Conservation (phyloP, 2,797 vertebrate genomes). For the Poeciliopsis paucimaculata region DNA sequence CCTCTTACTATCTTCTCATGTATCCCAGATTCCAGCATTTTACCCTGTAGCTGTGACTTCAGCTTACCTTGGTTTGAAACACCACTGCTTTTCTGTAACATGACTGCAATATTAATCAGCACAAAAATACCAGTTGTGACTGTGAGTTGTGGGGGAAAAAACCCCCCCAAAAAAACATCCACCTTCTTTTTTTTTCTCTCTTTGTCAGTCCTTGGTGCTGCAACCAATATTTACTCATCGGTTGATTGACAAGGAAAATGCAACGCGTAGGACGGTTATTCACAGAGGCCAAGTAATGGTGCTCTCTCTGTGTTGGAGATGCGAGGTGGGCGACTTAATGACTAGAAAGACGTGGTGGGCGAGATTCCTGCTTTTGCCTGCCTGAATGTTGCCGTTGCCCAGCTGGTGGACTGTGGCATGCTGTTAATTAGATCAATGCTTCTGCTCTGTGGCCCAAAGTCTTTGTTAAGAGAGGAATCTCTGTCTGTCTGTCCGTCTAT, state of each 20-base stretch:
- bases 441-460: conserved; percentile 48
- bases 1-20: conserved; percentile 44
- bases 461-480: conserved; percentile 33
- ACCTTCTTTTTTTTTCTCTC: conserved; percentile 44
- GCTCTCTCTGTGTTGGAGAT: conserved; percentile 57
- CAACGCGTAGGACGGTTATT: conserved; percentile 65
- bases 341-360: conserved; percentile 62
- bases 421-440: conserved; percentile 62
- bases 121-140: conserved; percentile 50
- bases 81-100: conserved; percentile 10
- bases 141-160: conserved; percentile 50
- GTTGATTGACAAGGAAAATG: conserved; percentile 75
- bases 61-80: conserved; percentile 20
- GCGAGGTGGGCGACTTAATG: conserved; percentile 76
- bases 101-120: conserved; percentile 50
- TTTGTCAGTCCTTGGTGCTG: conserved; percentile 47
- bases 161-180: conserved; percentile 33
- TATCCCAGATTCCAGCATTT: conserved; percentile 27
- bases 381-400: conserved; percentile 34
- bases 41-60: conserved; percentile 27
- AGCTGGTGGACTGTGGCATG: conserved; percentile 37
- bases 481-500: conserved; percentile 46
- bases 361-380: conserved; percentile 56
- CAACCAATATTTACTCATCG: conserved; percentile 70
- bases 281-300: conserved; percentile 65